phyloP scores from a whole-genome alignment of 2,888 invertebrate species.

The Drosophila hamatofila region DNA sequence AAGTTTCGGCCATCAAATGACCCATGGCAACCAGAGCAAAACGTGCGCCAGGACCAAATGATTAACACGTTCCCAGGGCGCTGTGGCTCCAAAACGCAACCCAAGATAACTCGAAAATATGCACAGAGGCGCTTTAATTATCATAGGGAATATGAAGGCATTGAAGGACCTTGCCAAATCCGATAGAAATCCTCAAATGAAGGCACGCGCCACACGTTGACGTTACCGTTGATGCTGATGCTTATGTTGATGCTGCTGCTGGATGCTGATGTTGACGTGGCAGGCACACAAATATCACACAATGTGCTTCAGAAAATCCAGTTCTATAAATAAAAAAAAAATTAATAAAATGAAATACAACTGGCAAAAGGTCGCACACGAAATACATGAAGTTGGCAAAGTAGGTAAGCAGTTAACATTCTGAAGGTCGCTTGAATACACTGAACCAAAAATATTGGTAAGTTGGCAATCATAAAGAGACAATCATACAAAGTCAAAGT shows the following conservation, averaged over 20 bases:
- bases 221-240: conserved; percentile 7
- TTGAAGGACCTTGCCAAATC: conserved; percentile 42
- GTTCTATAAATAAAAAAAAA: neutral
- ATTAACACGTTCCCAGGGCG: conserved; percentile 72
- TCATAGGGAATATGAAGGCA: conserved; percentile 21
- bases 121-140: conserved; percentile 60
- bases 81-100: conserved; percentile 19
- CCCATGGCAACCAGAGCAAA: conserved; percentile 64
- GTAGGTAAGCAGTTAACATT: conserved; percentile 2
- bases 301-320: conserved; percentile 26
- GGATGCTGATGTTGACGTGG: conserved; percentile 61
- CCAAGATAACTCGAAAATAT: conserved; percentile 55
- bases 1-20: conserved; percentile 51
- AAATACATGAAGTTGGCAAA: conserved; percentile 11
- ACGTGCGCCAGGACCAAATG: conserved; percentile 70
- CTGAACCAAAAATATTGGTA: neutral
- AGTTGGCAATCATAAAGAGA: neutral
- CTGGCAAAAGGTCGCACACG: conserved; percentile 19
- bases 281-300: conserved; percentile 67
- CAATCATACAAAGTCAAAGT: neutral
- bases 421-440: conserved; percentile 9
- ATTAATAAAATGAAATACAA: conserved; percentile 11
- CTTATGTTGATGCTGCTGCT: conserved; percentile 23
- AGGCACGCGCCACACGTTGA: conserved; percentile 40
- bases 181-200: conserved; percentile 53